These are phyloP conservation scores for Amphipoea oculea DNA, from an alignment of 2,888 invertebrate species.

Conservation along the genomic window DNA sequence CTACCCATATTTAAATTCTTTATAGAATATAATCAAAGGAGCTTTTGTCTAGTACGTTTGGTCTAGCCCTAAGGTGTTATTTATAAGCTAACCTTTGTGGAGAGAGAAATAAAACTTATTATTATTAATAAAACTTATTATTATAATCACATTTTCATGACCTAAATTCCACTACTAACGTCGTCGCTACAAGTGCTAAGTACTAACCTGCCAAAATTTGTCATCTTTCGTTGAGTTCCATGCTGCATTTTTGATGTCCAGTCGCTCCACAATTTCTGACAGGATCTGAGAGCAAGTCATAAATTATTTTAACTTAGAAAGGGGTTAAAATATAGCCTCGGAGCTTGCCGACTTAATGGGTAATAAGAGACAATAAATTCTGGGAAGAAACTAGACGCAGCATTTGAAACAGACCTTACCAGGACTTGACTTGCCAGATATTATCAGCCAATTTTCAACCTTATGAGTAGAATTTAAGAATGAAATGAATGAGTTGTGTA, in stretches of 20 bases:
- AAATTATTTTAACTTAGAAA: slow-evolving; percentile 20
- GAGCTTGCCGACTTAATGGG: slow-evolving; percentile 13
- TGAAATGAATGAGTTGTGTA: neutral
- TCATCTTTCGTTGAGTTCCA: slow-evolving; percentile 90
- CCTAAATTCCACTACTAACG: neutral
- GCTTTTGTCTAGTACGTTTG: too few species aligned
- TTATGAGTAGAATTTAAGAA: neutral
- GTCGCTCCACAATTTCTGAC: slow-evolving; percentile 87
- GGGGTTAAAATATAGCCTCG: slow-evolving; percentile 18
- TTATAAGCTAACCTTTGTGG: too few species aligned
- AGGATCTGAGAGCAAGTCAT: slow-evolving; percentile 80
- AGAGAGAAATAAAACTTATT: too few species aligned
- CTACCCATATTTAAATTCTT: neutral
- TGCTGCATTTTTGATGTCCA: slow-evolving; percentile 89
- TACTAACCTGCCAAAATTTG: slow-evolving; percentile 86
- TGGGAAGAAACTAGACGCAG: neutral
- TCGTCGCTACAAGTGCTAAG: neutral
- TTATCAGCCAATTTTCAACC: slow-evolving; percentile 4
- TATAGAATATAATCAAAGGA: neutral
- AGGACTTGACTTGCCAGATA: neutral
- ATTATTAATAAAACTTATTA: too few species aligned
- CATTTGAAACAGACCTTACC: slow-evolving; percentile 20
- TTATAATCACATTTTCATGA: neutral
- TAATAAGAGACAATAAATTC: slow-evolving; percentile 28
- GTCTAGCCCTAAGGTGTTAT: too few species aligned